These are phyloP conservation scores for Drosophila auraria DNA, from an alignment of 1,140 invertebrate species.

Conservation along the genomic window DNA sequence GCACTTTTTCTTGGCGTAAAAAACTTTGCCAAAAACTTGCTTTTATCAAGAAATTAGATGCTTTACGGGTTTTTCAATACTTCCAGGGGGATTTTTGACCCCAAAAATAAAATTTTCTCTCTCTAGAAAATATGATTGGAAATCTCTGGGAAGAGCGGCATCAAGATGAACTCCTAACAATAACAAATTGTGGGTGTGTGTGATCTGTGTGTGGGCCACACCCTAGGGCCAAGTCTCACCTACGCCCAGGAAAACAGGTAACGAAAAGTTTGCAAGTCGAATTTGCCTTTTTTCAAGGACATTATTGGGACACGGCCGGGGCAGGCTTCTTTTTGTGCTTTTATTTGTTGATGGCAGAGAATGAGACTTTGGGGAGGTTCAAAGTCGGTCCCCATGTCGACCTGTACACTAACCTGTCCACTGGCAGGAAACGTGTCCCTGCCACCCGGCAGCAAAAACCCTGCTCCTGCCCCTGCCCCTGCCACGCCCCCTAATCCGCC, in stretches of 20 bases:
- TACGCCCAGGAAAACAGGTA: conserved; percentile 27
- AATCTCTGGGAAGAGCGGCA: conserved; percentile 14
- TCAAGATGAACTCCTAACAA: conserved; percentile 25
- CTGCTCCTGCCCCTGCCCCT: conserved; percentile 19
- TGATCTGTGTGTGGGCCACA: conserved; percentile 10
- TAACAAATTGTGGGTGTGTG: conserved; percentile 21
- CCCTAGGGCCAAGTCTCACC: conserved; percentile 22
- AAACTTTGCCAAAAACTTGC: conserved; percentile 25
- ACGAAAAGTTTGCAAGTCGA: conserved; percentile 37
- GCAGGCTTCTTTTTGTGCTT: conserved; percentile 29
- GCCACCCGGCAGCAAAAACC: conserved; percentile 10
- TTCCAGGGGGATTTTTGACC: background rate
- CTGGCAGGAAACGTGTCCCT: conserved; percentile 68
- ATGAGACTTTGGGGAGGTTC: conserved; percentile 2
- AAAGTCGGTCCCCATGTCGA: conserved; percentile 37
- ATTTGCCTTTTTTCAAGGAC: conserved; percentile 70
- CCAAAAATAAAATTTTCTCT: conserved; percentile 5
- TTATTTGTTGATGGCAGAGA: background rate
- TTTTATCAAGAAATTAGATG: conserved; percentile 41
- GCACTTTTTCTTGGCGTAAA: conserved; percentile 12
- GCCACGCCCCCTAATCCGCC: conserved; percentile 34
- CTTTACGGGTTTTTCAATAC: conserved; percentile 37
- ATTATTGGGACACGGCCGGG: conserved; percentile 64
- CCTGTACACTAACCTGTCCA: conserved; percentile 53
- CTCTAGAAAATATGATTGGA: conserved; percentile 22